Evolutionary conservation across 1,140 invertebrate species (phyloP), one percentile per base, ranked within the genome.

Genomic region (Heliconius hewitsoni): DNA sequence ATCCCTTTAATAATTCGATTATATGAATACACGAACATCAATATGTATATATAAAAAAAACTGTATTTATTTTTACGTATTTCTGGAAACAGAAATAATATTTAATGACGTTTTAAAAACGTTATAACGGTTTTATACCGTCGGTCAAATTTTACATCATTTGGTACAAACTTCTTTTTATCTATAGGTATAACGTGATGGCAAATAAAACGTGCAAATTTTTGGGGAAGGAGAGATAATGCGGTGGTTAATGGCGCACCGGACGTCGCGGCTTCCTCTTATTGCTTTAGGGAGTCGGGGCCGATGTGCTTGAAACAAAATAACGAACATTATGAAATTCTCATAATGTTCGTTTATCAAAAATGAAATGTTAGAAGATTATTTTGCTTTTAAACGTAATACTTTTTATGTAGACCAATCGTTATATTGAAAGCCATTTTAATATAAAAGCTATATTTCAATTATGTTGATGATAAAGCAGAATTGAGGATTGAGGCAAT

Each of bases 221-320:
- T 89, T 91, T 87, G 82, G 82, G 81, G 81, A 81, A 79, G 81
- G 86, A 82, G 82, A 87, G 87, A 90, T 91, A 91, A 91, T 91
- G 85, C 84, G 79, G 83, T 85, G 85, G 86, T 89, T 90, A 90
- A 89, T 88, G 85, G 85, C 82, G 78, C 80, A 34, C 83, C 85
- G 86, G 86, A 87, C 82, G 86, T 84, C 82, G 85, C 82, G 83
- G 85, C 82, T 82, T 82, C 79, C 81, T 83, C 83, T 89, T 89
- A 88, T 87, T 79, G 75, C 82, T 82, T 81, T 72, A 78, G 81
- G 76, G 80, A 79, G 72, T 60, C 46, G 76, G 18, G 60, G 73
- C 73, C 74, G 60, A 70, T 76, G 57, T 70, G 34, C 55, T 60
- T 76, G 74, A 76, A 30, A 42, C 60, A 57, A 71, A 71, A 70